Base-by-base conservation (phyloP, 30 jellyfish, hydroid and myxozoan species). In the Morbakka virulenta region DNA sequence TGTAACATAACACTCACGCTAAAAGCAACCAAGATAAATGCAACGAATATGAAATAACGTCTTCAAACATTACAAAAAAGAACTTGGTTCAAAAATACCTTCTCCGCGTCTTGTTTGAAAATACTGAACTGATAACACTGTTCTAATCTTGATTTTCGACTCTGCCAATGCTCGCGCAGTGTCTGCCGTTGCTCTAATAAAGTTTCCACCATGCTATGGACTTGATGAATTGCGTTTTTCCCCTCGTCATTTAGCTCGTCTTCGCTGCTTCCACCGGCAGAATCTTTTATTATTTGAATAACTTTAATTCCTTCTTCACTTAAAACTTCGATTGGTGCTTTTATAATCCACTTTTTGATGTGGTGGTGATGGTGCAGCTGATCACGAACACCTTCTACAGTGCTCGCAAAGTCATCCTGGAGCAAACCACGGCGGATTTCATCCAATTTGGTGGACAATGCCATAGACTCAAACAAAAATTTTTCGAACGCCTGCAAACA, bases 321-420 rank as follows among this genome's bases (percentile, higher is more conserved):
- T 9, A 90, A 91, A 4, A 90, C 47, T 47, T 85, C 98, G 50
- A 90, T 85, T 11, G 98, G 98, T n/a, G 98, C 98, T 76, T 90
- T 90, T 0, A 83, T 91, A 34, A 91, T 91, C 98, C 98, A 91
- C 47, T 91, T 91, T 72, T 92, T 93, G 25, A 91, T 94, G 57
- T 91, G 96, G 14, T 91, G 92, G 51, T 91, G 95, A 48, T 91
- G 98, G 1, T 91, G 93, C 32, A 91, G 74, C 52, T 91, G 98
- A 32, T 83, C 96, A 51, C 98, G 83, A 2, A 91, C 85, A 25
- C 95, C 96, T 9, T 72, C 79, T 11, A 89, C 95, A 34, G 89
- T 87, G 21, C 31, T 26, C 11, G 98, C 95, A 57, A 48, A 91
- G 57, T 91, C 96, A 49, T 91, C 98, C 66, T 83, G 98, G 52